These are phyloP conservation scores for Elmis aenea DNA, from an alignment of 2,888 invertebrate species.

Conservation along the genomic window DNA sequence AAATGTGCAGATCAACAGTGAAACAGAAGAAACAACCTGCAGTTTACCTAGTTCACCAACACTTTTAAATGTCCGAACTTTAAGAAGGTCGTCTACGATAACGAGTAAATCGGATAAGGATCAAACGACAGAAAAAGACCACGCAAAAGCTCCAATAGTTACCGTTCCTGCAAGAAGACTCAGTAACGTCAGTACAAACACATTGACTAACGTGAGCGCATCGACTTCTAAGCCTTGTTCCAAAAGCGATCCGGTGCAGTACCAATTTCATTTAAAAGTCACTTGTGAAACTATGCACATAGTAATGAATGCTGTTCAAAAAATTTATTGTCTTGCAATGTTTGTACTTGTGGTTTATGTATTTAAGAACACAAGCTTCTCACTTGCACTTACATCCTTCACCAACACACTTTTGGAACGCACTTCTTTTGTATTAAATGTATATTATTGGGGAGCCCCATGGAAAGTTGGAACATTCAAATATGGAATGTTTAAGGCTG, in stretches of 20 bases:
- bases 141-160: slow-evolving; percentile 12
- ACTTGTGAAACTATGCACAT: too few species aligned
- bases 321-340: too few species aligned
- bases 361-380: too few species aligned
- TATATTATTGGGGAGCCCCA: too few species aligned
- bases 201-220: slow-evolving; percentile 59
- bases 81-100: slow-evolving; percentile 48
- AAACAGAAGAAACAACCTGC: slow-evolving; percentile 31
- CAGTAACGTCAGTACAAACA: slow-evolving; percentile 53
- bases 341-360: too few species aligned
- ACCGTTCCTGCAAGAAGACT: slow-evolving; percentile 38
- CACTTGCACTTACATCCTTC: slow-evolving; percentile 13
- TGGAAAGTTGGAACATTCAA: too few species aligned
- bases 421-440: slow-evolving; percentile 8
- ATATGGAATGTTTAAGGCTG: too few species aligned
- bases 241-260: slow-evolving; percentile 46
- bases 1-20: slow-evolving; percentile 27
- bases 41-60: slow-evolving; percentile 37
- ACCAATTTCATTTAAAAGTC: too few species aligned
- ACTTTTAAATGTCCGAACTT: slow-evolving; percentile 34
- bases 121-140: slow-evolving; percentile 35
- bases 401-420: slow-evolving; percentile 38
- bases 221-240: slow-evolving; percentile 30
- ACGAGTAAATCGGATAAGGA: slow-evolving; percentile 36
- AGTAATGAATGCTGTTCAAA: too few species aligned